These are phyloP conservation scores for Macrotus californicus DNA, from an alignment of 2,113 vertebrate species.

Conservation along the genomic window DNA sequence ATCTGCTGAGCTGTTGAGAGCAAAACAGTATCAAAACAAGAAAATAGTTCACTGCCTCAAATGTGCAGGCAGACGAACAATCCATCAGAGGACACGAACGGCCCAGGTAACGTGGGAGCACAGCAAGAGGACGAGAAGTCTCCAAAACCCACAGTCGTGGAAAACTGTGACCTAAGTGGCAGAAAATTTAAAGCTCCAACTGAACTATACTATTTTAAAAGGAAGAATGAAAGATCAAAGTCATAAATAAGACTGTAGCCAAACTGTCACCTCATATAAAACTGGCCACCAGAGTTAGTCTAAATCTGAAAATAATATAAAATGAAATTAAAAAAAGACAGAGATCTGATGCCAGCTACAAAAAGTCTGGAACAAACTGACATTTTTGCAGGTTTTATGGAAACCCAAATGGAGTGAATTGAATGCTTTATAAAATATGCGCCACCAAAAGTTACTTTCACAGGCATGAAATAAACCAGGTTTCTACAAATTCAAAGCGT, in stretches of 20 bases:
- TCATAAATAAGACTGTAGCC: slow-evolving; percentile 35
- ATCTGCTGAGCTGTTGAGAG: not conserved
- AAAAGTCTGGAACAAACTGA: slow-evolving; percentile 24
- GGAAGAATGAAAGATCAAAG: slow-evolving; percentile 55
- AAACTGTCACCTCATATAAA: slow-evolving; percentile 62
- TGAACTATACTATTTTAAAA: slow-evolving; percentile 18
- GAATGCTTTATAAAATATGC: slow-evolving; percentile 2
- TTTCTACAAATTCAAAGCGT: slow-evolving; percentile 24
- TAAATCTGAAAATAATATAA: not conserved
- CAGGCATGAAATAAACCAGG: not conserved
- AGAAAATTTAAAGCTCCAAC: not conserved
- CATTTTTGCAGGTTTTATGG: slow-evolving; percentile 33
- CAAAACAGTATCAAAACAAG: not conserved
- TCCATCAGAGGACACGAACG: not conserved
- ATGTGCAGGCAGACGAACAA: not conserved
- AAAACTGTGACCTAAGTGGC: not conserved
- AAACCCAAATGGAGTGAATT: not conserved
- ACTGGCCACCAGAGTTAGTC: not conserved
- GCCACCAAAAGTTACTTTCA: slow-evolving; percentile 21
- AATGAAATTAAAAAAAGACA: not conserved
- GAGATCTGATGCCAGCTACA: not conserved
- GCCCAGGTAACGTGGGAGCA: not conserved
- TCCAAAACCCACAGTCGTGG: not conserved
- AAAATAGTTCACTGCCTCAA: not conserved
- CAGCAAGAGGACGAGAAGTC: not conserved